Conservation (phyloP, 1,140 invertebrate genomes). For the Cyrtorhinus lividipennis region DNA sequence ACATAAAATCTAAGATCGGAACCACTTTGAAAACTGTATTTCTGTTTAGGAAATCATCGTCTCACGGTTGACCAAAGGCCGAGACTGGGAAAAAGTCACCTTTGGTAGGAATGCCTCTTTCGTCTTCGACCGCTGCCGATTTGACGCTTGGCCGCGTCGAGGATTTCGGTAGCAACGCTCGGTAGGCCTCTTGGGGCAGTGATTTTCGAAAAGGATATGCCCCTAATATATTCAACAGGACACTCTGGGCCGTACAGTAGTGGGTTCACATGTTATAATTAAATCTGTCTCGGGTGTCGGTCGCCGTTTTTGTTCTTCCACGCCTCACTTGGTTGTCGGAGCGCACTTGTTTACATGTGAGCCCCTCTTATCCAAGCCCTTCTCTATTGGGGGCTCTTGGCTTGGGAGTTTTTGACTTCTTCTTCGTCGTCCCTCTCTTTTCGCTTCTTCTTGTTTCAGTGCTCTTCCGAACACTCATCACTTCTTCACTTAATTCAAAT, state of each 20-base stretch:
- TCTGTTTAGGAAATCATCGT: no score
- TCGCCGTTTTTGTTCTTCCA: neutral
- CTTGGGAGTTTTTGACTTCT: no score
- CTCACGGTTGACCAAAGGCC: no score
- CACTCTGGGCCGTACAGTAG: slow-evolving; percentile 16
- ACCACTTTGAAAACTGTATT: no score
- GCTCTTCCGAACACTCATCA: no score
- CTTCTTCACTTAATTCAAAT: no score
- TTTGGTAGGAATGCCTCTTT: neutral
- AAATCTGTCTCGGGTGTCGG: slow-evolving; percentile 16
- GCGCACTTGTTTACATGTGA: slow-evolving; percentile 1
- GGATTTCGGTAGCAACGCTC: slow-evolving; percentile 9
- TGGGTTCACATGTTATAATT: slow-evolving; percentile 16
- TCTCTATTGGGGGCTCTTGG: no score
- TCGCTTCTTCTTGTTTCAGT: no score
- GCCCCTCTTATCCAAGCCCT: no score
- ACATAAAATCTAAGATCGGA: no score
- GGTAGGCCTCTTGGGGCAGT: neutral
- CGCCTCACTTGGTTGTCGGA: slow-evolving; percentile 5
- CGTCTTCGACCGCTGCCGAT: neutral
- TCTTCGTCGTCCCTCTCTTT: no score
- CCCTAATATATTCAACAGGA: slow-evolving; percentile 14
- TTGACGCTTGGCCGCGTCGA: slow-evolving; percentile 1
- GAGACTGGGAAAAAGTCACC: neutral
- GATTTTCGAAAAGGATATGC: no score